Base-by-base conservation (phyloP, 2,113 vertebrate species). In the Butorides virescens region DNA sequence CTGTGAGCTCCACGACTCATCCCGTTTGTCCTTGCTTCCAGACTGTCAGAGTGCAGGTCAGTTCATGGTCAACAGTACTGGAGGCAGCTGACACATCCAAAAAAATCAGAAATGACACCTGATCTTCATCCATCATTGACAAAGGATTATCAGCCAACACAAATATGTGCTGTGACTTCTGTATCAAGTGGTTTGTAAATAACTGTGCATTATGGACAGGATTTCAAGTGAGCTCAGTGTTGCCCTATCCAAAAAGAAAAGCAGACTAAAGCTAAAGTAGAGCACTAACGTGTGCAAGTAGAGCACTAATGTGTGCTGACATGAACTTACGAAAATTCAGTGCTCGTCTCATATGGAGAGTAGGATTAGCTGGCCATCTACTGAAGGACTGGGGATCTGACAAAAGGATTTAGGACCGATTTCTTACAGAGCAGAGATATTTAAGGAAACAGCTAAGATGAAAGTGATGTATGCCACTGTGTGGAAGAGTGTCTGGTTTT, bases 41-140 rank as follows among this genome's bases (percentile, higher is more conserved):
- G 68, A 92, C 56, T 75, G 76, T 19, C 66, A 68, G 58, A 84
- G 65, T 85, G 50, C 84, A 87, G 66, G 86, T 92, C 67, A 47
- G 86, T 84, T 96, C 94, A 92, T 89, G 91, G 92, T 66, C 80
- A 92, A 58, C 27, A 72, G 53, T 53, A 89, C 72, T 61, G 70
- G 62, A 93, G 62, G 76, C 93, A 96, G 86, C 61, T 92, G 80
- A 92, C 83, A 95, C 25, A 91, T 87, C 73, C 80, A 73, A 89
- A 95, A 93, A 76, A 72, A 91, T 84, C 88, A 91, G 73, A 90
- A 91, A 62, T 2, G 18, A 87, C 88, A 89, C 66, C 88, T 96
- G 92, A 91, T 93, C 70, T 87, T 92, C 80, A 92, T 92, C 73
- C 86, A 93, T 95, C 91, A 93, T 34, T 92, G 92, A 56, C 71